Percentiles rank a stretch among this genome's conserved stretches.
Conservation (phyloP, 2,888 invertebrate species). For the Alentia gelatinosa region DNA sequence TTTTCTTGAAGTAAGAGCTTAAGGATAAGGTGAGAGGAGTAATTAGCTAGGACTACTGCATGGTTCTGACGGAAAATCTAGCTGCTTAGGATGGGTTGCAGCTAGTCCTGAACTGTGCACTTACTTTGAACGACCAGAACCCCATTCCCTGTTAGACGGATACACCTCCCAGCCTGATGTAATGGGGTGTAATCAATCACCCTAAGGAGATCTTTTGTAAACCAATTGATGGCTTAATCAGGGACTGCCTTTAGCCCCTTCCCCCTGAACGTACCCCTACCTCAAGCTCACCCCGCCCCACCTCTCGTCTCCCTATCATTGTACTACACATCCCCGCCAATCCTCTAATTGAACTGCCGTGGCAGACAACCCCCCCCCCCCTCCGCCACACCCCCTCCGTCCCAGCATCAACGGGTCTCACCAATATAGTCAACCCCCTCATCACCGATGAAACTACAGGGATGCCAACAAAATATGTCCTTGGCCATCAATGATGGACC, state of each 20-base stretch:
- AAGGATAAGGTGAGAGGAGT: too few relatives aligned
- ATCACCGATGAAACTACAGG: too few relatives aligned
- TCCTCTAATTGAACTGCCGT: not conserved
- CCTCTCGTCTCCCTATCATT: not conserved
- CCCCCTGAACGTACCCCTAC: not conserved
- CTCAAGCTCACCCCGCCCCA: not conserved
- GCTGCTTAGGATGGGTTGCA: too few relatives aligned
- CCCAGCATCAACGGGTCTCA: not conserved
- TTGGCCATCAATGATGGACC: too few relatives aligned
- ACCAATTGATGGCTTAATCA: slow-evolving; percentile 14
- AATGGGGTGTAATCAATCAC: slow-evolving; percentile 13
- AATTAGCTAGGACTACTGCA: not conserved
- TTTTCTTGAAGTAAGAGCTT: too few relatives aligned
- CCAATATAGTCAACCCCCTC: too few relatives aligned
- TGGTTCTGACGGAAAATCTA: not conserved
- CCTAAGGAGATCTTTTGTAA: slow-evolving; percentile 2
- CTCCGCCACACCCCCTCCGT: not conserved
- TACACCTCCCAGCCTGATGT: not conserved
- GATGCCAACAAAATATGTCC: too few relatives aligned
- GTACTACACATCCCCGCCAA: not conserved
- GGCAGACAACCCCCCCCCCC: not conserved
- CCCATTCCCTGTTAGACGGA: not conserved
- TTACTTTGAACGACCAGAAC: not conserved
- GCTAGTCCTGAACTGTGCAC: not conserved
- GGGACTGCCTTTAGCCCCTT: not conserved